A percentile compares a stretch with the other conserved stretches of the same genome.
Evolutionary conservation across 1,140 invertebrate species (phyloP).

Genomic region (Cryptotermes secundus): DNA sequence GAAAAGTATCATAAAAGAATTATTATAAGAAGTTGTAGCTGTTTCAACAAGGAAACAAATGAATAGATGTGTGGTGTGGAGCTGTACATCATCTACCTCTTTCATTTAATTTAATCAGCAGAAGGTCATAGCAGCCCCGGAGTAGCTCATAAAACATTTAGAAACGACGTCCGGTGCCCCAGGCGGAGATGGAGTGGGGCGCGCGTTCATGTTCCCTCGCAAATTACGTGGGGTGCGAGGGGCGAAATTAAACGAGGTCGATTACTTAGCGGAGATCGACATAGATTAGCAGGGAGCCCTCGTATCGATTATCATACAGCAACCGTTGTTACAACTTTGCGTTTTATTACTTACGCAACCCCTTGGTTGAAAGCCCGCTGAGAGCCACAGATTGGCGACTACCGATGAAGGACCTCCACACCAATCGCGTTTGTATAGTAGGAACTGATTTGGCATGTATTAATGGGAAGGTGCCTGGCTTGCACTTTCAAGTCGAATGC

Average conservation of each 20-base stretch:
- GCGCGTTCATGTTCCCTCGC: background rate
- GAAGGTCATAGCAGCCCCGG: background rate
- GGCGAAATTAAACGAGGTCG: background rate
- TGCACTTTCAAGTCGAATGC: no score
- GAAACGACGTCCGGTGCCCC: background rate
- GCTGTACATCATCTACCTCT: background rate
- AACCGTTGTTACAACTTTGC: background rate
- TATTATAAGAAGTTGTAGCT: constrained; percentile 18
- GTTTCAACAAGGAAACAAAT: background rate
- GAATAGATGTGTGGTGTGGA: background rate
- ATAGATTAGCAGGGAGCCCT: background rate
- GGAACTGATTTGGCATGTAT: no score
- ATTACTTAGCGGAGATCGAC: background rate
- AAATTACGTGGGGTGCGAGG: background rate
- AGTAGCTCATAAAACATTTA: constrained; percentile 1
- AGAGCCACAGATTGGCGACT: no score
- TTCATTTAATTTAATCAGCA: constrained; percentile 20
- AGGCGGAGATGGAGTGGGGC: background rate
- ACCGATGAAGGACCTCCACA: no score
- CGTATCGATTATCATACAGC: background rate
- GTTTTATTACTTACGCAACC: background rate
- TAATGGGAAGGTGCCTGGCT: no score
- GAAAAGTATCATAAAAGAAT: background rate
- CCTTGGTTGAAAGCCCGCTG: no score
- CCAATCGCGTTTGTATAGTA: no score